Evolutionary conservation across 2,888 invertebrate genomes (phyloP).

Genomic region (Drosophila neotestacea): DNA sequence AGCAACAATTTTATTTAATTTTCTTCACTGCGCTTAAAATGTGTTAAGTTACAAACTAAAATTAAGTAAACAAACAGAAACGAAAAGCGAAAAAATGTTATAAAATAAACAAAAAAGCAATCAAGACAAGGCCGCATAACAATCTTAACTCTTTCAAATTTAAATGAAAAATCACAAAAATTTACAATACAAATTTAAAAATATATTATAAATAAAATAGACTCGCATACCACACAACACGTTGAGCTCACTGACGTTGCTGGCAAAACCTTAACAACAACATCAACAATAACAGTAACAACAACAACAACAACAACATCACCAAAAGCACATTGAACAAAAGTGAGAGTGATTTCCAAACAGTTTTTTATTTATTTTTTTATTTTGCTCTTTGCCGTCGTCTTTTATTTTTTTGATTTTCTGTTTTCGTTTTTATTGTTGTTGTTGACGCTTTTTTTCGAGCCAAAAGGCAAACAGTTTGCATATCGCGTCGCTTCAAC

Average conservation of each 20-base stretch:
- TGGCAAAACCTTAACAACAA: conserved; percentile 53
- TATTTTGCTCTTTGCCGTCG: conserved; percentile 25
- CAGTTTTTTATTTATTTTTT: conserved; percentile 34
- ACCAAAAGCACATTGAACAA: conserved; percentile 69
- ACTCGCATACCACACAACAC: conserved; percentile 9
- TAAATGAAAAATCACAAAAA: conserved; percentile 25
- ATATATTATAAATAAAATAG: conserved; percentile 17
- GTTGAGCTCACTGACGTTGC: conserved; percentile 46
- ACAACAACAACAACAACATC: conserved; percentile 39
- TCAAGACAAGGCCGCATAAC: conserved; percentile 23
- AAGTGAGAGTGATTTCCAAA: conserved; percentile 83
- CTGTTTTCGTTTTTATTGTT: conserved; percentile 45
- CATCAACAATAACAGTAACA: conserved; percentile 34
- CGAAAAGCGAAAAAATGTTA: not conserved
- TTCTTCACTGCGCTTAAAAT: conserved; percentile 15
- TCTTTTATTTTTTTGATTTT: conserved; percentile 38
- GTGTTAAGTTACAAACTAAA: conserved; percentile 42
- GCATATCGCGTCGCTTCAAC: conserved; percentile 38
- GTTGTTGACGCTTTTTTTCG: conserved; percentile 48
- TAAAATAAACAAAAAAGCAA: not conserved
- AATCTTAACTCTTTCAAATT: conserved; percentile 8
- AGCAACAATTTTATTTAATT: conserved; percentile 53
- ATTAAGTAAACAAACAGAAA: conserved; percentile 9
- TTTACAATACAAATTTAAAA: not conserved
- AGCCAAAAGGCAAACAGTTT: conserved; percentile 44